Evolutionary conservation across 2,113 vertebrate genomes (phyloP).

Genomic region (Hylia prasina): DNA sequence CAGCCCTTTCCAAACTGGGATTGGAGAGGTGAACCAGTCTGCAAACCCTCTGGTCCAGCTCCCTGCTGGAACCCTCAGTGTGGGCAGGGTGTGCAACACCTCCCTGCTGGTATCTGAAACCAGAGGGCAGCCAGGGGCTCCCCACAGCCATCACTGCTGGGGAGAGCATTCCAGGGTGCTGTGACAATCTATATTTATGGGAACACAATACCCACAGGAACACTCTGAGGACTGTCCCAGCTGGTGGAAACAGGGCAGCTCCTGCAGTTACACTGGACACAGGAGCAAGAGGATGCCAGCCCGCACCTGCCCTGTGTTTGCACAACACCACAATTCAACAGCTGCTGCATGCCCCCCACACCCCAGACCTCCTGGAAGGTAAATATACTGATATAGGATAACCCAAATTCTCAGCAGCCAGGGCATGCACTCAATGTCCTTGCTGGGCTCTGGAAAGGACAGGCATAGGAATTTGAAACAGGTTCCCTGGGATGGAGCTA

Average conservation of each 20-base stretch:
- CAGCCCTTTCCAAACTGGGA: neutral
- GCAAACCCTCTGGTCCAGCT: neutral
- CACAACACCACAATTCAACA: neutral
- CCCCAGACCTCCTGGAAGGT: neutral
- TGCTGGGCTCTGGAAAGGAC: neutral
- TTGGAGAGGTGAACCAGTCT: neutral
- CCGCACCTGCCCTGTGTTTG: conserved; percentile 29
- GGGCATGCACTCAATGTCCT: rapidly evolving
- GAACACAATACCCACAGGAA: neutral
- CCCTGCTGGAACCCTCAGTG: rapidly evolving
- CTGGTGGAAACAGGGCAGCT: neutral
- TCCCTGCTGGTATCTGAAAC: neutral
- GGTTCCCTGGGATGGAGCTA: neutral
- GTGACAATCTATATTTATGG: neutral
- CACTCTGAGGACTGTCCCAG: neutral
- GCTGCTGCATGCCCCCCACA: neutral
- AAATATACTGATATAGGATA: neutral
- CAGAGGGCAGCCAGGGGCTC: neutral
- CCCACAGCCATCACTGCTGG: neutral
- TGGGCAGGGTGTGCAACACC: neutral
- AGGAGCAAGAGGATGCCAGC: neutral
- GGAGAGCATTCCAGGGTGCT: neutral
- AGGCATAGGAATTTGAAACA: neutral
- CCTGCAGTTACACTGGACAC: neutral
- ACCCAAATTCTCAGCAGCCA: neutral